phyloP scores from a whole-genome alignment of 64 coral and sea anemone genomes.

The Porites australiensis region DNA sequence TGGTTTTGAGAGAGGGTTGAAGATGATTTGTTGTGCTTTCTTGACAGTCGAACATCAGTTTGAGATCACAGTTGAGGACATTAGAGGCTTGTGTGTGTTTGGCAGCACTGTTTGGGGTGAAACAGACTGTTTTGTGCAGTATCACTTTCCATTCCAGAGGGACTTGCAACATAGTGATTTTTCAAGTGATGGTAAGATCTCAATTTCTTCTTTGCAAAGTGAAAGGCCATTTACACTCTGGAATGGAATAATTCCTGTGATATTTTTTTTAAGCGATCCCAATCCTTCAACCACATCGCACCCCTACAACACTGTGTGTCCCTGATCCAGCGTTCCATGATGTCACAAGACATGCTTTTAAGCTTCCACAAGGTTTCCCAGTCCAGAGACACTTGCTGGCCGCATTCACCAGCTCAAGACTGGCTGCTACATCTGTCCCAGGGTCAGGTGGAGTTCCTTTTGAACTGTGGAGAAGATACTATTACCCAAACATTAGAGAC shows the following conservation, averaged over 20 bases:
- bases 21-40: too few species aligned
- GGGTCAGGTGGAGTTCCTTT: constrained; percentile 84
- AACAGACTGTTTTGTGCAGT: constrained; percentile 98
- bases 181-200: constrained; percentile 52
- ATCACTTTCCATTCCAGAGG: constrained; percentile 91
- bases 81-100: constrained; percentile 91
- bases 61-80: constrained; percentile 90
- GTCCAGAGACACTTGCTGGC: constrained; percentile 92
- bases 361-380: constrained; percentile 83
- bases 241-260: not conserved
- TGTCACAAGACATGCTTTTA: constrained; percentile 79
- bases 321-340: constrained; percentile 97
- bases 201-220: not conserved
- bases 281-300: constrained; percentile 81
- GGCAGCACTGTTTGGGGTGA: constrained; percentile 89
- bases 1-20: too few species aligned
- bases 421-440: constrained; percentile 54
- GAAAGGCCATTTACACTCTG: too few species aligned
- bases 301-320: constrained; percentile 87
- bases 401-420: constrained; percentile 92
- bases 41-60: constrained; percentile 88
- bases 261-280: constrained; percentile 53
- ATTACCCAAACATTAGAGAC: constrained; percentile 98
- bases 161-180: constrained; percentile 30
- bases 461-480: constrained; percentile 97